Evolutionary conservation across 2,797 vertebrate genomes (phyloP).

Genomic region (Urosaurus nigricauda): DNA sequence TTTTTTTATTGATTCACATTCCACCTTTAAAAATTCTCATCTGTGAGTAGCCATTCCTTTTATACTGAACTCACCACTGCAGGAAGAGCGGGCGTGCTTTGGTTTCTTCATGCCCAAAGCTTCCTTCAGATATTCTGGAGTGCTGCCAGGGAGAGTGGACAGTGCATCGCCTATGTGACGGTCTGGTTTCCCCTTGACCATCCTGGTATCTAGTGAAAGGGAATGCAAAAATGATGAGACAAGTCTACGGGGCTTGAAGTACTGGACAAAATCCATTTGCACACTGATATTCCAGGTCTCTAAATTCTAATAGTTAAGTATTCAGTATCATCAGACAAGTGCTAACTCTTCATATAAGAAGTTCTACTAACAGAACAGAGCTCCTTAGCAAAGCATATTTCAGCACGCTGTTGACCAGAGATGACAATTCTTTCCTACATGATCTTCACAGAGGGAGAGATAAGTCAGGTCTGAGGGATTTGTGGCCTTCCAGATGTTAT

Average conservation of each 20-base stretch:
- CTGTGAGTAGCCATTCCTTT: background rate
- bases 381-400: no score
- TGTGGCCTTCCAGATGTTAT: background rate
- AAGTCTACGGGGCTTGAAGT: background rate
- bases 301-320: no score
- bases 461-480: background rate
- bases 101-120: conserved; percentile 84
- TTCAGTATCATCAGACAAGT: no score
- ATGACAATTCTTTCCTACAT: background rate
- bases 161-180: conserved; percentile 65
- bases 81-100: conserved; percentile 80
- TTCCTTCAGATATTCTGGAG: conserved; percentile 85
- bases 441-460: background rate
- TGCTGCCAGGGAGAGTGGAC: conserved; percentile 58
- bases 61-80: conserved; percentile 79
- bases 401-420: no score
- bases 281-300: no score
- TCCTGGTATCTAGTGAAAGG: conserved; percentile 70
- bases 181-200: conserved; percentile 75
- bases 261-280: background rate
- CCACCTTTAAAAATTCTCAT: background rate
- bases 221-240: background rate
- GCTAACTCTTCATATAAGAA: no score
- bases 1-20: background rate
- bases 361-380: no score